phyloP scores from a whole-genome alignment of 2,888 invertebrate genomes.

The Mactromeris polynyma region DNA sequence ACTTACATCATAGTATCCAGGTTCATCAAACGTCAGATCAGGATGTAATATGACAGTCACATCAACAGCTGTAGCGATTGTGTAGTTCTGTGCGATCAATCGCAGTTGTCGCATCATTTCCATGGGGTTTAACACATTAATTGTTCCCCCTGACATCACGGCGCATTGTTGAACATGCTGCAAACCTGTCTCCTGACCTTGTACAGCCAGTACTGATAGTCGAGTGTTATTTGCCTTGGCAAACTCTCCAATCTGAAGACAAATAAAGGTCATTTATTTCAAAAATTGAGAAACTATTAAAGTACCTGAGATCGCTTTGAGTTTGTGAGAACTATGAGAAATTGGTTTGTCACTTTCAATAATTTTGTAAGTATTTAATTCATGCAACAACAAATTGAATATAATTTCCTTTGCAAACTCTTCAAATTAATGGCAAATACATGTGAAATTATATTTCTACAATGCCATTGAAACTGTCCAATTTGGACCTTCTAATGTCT shows the following conservation, averaged over 20 bases:
- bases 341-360: too few relatives aligned
- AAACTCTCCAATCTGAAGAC: slow-evolving; percentile 80
- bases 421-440: too few relatives aligned
- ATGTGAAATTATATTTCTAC: too few relatives aligned
- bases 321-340: too few relatives aligned
- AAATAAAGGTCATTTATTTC: neutral
- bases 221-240: slow-evolving; percentile 79
- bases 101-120: slow-evolving; percentile 84
- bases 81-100: slow-evolving; percentile 82
- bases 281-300: too few relatives aligned
- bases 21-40: slow-evolving; percentile 80
- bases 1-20: slow-evolving; percentile 73
- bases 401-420: too few relatives aligned
- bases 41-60: slow-evolving; percentile 80
- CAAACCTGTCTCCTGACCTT: slow-evolving; percentile 77
- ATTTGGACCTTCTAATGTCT: too few relatives aligned
- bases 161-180: slow-evolving; percentile 77
- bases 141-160: slow-evolving; percentile 78
- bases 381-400: too few relatives aligned
- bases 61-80: slow-evolving; percentile 81
- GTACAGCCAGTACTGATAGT: slow-evolving; percentile 81
- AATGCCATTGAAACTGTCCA: too few relatives aligned
- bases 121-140: slow-evolving; percentile 81
- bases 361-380: too few relatives aligned
- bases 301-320: too few relatives aligned